Evolutionary conservation across 2,888 invertebrate species (phyloP).

Genomic region (Platycnemis pennipes): DNA sequence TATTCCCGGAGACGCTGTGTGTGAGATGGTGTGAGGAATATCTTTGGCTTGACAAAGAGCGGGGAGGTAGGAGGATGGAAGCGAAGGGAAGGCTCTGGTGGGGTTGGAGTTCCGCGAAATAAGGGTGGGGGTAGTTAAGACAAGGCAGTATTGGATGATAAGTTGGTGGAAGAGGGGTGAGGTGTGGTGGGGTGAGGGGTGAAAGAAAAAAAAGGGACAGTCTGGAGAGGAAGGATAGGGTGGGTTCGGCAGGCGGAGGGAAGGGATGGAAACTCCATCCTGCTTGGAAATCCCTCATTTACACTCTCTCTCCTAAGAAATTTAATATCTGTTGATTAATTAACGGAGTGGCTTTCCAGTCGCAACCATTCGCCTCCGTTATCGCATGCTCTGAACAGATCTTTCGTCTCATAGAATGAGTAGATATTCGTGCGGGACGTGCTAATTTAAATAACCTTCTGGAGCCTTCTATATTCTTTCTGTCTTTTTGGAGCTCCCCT

Average conservation of each 20-base stretch:
- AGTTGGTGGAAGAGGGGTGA: constrained; percentile 33
- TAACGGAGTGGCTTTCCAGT: constrained; percentile 67
- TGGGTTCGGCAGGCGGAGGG: constrained; percentile 9
- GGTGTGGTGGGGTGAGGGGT: neutral
- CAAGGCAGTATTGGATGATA: constrained; percentile 58
- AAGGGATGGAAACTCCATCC: constrained; percentile 52
- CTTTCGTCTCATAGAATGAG: constrained; percentile 34
- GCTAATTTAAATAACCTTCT: constrained; percentile 33
- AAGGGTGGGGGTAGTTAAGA: constrained; percentile 59
- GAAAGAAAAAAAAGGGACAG: constrained; percentile 35
- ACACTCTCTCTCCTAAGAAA: constrained; percentile 65
- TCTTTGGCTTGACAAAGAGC: constrained; percentile 29
- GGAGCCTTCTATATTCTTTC: constrained; percentile 19
- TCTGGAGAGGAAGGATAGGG: constrained; percentile 63
- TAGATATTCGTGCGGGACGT: constrained; percentile 55
- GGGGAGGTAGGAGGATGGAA: neutral
- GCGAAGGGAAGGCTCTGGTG: constrained; percentile 12
- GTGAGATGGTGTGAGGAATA: constrained; percentile 22
- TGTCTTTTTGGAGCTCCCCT: neutral
- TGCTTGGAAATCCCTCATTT: constrained; percentile 68
- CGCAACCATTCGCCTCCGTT: constrained; percentile 16
- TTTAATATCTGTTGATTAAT: constrained; percentile 68
- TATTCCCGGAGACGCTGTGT: neutral
- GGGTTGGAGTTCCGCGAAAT: constrained; percentile 10
- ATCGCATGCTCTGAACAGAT: constrained; percentile 6